Evolutionary conservation across 2,888 invertebrate species (phyloP), one percentile per base, ranked within the genome.

Genomic region (Eristalis pertinax): DNA sequence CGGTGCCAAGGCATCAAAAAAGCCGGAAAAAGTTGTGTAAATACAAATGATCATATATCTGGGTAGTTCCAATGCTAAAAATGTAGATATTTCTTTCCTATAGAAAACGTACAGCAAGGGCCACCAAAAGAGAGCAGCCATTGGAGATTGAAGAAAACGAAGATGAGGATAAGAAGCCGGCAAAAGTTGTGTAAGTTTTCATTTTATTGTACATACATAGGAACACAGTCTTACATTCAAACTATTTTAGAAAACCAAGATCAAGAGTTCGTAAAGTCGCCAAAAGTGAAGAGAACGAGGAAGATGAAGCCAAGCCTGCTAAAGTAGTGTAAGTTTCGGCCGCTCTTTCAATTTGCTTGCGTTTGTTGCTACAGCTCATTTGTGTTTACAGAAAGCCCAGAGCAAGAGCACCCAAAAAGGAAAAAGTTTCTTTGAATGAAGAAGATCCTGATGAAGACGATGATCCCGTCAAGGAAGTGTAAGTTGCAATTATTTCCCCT

Each of bases 51-150:
- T 4, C 29, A 2, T 7, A 22, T 5, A 19, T 43, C 15, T 15
- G 11, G 13, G 38, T 13, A 38, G 10, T 38, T 38, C 13, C 38
- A 3, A 38, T 4, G 10, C 15, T 4, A n/a, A 2, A 13, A 2
- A 11, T 60, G 1, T n/a, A 29, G 0, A 35, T 4, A 19, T 19
- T 22, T 26, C 35, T 32, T 29, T 56, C 0, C 8, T 63, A 0
- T 24, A 86, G 86, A 13, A 86, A 83, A 68, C 86, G 83, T 3
- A 70, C 70, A 19, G 83, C 26, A n/a, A 75, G 78, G 26, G 13
- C 62, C 4, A 0, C 72, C 11, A 75, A 75, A 11, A 75, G 69
- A 50, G 26, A 50, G 10, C 8, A 62, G 19, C 3, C 0, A 10
- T 2, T 4, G 8, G 32, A 32, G 2, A 1, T 11, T 26, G 19